Base-by-base conservation (phyloP, 2,888 invertebrate genomes). In the Chrysomela aeneicollis region DNA sequence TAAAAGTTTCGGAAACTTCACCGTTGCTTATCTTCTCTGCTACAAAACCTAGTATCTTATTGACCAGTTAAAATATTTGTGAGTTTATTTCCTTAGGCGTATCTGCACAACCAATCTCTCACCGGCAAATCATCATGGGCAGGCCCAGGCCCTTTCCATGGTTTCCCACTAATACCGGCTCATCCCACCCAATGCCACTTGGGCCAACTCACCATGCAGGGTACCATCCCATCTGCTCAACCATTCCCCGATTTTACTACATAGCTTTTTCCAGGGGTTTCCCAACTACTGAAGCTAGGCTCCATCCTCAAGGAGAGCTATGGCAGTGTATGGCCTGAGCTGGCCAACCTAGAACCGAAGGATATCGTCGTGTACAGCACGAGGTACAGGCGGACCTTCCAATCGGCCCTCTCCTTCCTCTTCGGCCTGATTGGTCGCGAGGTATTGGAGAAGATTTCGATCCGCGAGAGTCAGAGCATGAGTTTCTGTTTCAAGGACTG, bases 401-500 rank as follows among this genome's bases (percentile, higher is more conserved):
- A 97, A 83, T 96, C 96, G 73, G 91, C 93, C 0, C 85, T 94
- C 72, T 94, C 94, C 0, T 86, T 94, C 71, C 80, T 93, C 2
- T 92, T 89, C 77, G 88, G 90, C 0, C 86, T 94, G 68, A 83
- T 94, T 37, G 89, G 90, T 2, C 82, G 85, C 1, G 90, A 92
- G 62, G 86, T 89, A 55, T 84, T 90, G 74, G 83, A 88, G 8
- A 88, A 89, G 61, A 83, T 94, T 4, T 85, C 85, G 22, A 86
- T 95, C 12, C 84, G 87, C 9, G 94, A 94, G 81, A 90, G 91
- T 58, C 92, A 92, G 75, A 92, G 92, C 77, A 89, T 93, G 78
- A 88, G 92, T 58, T 95, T 94, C 82, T 95, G 95, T 83, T 93
- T 93, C 80, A 85, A 90, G 1, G 92, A 93, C 75, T 96, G 96